Evolutionary conservation across 1,140 invertebrate species (phyloP).

Genomic region (Philotrypesis tridentata): DNA sequence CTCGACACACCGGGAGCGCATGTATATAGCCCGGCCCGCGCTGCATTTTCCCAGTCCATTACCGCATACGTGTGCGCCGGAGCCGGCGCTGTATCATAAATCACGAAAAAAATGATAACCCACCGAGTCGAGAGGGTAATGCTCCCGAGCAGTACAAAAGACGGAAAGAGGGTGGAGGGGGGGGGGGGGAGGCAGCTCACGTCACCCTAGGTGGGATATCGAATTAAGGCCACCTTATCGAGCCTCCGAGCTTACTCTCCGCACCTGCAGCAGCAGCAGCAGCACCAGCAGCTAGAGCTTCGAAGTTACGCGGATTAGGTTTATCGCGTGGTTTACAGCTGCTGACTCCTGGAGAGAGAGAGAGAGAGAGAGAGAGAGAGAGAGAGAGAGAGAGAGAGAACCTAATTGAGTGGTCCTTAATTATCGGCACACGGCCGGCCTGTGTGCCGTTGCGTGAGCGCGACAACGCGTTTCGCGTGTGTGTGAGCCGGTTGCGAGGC

Average conservation of each 20-base stretch:
- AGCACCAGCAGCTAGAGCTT: not conserved
- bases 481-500: not conserved
- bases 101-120: conserved; percentile 17
- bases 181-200: not conserved
- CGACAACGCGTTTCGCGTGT: not conserved
- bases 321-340: conserved; percentile 21
- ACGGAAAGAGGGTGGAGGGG: too few species aligned
- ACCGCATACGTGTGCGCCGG: too few species aligned
- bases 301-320: conserved; percentile 43
- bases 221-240: conserved; percentile 54
- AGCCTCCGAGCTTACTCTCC: conserved; percentile 14
- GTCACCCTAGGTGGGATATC: conserved; percentile 28
- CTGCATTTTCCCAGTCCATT: not conserved
- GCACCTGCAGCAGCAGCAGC: not conserved
- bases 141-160: not conserved
- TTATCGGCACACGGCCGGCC: too few species aligned
- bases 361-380: too few species aligned
- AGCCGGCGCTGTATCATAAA: not conserved
- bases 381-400: not conserved
- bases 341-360: not conserved
- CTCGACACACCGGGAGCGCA: not conserved
- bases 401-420: conserved; percentile 33
- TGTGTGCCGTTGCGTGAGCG: not conserved
- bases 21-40: too few species aligned
- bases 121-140: not conserved